Evolutionary conservation across 2,113 vertebrate genomes (phyloP).

Genomic region (Coturnix japonica): DNA sequence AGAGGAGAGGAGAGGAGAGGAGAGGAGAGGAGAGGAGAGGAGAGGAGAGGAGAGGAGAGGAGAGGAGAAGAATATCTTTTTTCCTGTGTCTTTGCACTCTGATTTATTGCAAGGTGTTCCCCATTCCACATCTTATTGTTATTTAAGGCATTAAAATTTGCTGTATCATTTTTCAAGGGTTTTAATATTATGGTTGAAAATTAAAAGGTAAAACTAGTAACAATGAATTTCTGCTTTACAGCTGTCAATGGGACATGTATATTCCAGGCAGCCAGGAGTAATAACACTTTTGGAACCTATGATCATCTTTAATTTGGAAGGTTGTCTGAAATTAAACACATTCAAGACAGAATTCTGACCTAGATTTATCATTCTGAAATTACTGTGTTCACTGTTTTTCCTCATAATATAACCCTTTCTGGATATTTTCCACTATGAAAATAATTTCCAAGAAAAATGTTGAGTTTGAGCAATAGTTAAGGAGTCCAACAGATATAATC

Average conservation of each 20-base stretch:
- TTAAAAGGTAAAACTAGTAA: constrained; percentile 44
- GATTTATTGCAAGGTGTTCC: constrained; percentile 71
- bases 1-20: background rate
- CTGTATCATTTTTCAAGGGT: constrained; percentile 56
- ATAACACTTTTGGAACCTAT: background rate
- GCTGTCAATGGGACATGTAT: background rate
- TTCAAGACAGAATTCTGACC: constrained; percentile 30
- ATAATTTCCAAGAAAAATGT: constrained; percentile 12
- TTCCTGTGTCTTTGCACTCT: constrained; percentile 41
- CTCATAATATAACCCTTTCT: background rate
- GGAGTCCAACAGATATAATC: background rate
- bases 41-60: background rate
- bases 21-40: background rate
- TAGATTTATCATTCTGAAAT: constrained; percentile 12
- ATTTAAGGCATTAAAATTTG: constrained; percentile 69
- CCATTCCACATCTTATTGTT: constrained; percentile 59
- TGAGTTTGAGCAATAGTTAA: constrained; percentile 30
- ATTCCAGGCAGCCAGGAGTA: constrained; percentile 27
- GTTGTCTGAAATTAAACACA: constrained; percentile 40
- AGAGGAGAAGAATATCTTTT: background rate
- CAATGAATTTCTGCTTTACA: constrained; percentile 14
- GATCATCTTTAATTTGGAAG: constrained; percentile 53
- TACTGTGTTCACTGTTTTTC: background rate
- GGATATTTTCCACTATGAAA: background rate
- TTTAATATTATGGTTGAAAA: constrained; percentile 58